These are phyloP conservation scores for Acipenser ruthenus DNA, from an alignment of 2,797 vertebrate species.

Conservation along the genomic window DNA sequence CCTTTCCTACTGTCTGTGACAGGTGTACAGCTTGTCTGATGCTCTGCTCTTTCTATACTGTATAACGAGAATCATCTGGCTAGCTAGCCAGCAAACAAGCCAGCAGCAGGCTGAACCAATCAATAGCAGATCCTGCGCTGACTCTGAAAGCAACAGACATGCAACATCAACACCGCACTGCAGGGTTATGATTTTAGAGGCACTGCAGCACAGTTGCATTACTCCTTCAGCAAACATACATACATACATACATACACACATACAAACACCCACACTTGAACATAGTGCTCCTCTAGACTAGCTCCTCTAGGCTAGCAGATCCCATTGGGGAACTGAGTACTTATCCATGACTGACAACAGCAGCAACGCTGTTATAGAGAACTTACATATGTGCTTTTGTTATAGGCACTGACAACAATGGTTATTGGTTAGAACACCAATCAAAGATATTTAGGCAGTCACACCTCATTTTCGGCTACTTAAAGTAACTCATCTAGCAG, in stretches of 20 bases:
- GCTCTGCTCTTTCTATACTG: conserved; percentile 37
- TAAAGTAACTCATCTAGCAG: too few species aligned
- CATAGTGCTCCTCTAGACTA: too few species aligned
- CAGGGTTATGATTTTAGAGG: background rate
- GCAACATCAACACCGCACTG: conserved; percentile 16
- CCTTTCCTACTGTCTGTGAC: conserved; percentile 2
- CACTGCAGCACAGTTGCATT: conserved; percentile 17
- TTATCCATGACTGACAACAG: too few species aligned
- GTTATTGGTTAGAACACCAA: too few species aligned
- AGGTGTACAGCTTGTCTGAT: conserved; percentile 27
- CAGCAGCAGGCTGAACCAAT: conserved; percentile 33
- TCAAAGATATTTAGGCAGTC: too few species aligned
- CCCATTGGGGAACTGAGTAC: too few species aligned
- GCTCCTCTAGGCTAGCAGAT: too few species aligned
- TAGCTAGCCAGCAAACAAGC: conserved; percentile 18
- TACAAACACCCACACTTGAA: background rate
- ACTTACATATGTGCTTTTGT: too few species aligned
- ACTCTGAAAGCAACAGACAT: conserved; percentile 16
- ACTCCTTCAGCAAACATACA: conserved; percentile 11
- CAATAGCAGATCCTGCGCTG: conserved; percentile 34
- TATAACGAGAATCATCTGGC: conserved; percentile 58
- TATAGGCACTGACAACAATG: too few species aligned
- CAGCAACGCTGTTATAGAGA: too few species aligned
- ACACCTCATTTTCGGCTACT: too few species aligned
- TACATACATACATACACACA: conserved; percentile 1